Evolutionary conservation across 1,140 invertebrate species (phyloP), one percentile per base, ranked within the genome.

Genomic region (Papilio machaon): DNA sequence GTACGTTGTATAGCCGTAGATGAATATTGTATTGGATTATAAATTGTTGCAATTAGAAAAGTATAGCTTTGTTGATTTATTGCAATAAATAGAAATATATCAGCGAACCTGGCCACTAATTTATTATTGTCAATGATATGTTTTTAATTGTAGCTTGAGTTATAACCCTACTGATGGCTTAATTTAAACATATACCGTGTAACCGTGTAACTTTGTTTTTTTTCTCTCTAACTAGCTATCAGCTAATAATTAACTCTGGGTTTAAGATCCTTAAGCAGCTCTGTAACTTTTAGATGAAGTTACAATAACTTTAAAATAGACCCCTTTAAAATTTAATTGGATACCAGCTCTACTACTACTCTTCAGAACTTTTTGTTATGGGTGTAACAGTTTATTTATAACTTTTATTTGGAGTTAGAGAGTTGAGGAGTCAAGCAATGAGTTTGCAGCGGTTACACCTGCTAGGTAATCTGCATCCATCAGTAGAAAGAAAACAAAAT

Each of bases 121-220:
- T 67, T 67, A 35, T 35, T 13, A 67, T 67, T 67, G 8, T 35
- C 19, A 35, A 67, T 64, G 19, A 64, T 23, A 64, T 67, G 10
- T 46, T 46, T 73, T 73, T 77, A 54, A 35, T 52, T 35, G 17
- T n/a, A 77, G 30, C 23, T 5, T 77, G 23, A 38, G 19, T 52
- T 77, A 60, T 77, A 77, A 49, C 49, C 5, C 19, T 35, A 15
- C 38, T 49, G 52, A 75, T 23, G 73, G 19, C 17, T 75, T 11
- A 75, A 75, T 23, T 46, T 75, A 75, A 75, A 75, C 46, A 75
- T 11, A 75, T 17, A 75, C 1, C n/a, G 17, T 46, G 10, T 47
- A 74, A n/a, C 35, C 23, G 23, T 30, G 23, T 30, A 30, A 30
- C 2, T 54, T 54, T 15, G 17, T 58, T 54, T 23, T 5, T 49